These are phyloP conservation scores for Archocentrus centrarchus DNA, from an alignment of 2,113 vertebrate genomes.

Conservation along the genomic window DNA sequence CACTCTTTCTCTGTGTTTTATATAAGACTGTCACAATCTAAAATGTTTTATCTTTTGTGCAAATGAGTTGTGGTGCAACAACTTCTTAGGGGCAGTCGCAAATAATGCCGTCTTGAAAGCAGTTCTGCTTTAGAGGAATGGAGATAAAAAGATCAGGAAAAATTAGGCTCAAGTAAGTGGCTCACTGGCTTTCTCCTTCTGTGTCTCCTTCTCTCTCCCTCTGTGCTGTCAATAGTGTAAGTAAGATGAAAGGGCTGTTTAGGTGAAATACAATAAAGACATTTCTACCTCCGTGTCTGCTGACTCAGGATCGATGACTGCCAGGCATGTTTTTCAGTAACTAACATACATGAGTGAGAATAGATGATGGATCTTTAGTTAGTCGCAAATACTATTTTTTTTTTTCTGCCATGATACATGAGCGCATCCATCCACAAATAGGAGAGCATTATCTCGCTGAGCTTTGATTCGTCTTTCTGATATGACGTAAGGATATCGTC, in stretches of 20 bases:
- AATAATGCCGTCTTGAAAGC: constrained; percentile 7
- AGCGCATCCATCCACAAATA: constrained; percentile 20
- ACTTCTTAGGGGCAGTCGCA: constrained; percentile 3
- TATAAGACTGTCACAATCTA: constrained; percentile 26
- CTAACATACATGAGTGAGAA: constrained; percentile 69
- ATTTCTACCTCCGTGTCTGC: constrained; percentile 66
- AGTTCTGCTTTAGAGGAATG: constrained; percentile 25
- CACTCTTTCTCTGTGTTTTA: constrained; percentile 35
- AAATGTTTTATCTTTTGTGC: constrained; percentile 33
- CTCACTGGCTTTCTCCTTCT: constrained; percentile 18
- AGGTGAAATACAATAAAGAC: constrained; percentile 81
- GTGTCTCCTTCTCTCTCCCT: constrained; percentile 23
- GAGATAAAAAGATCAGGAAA: constrained; percentile 34
- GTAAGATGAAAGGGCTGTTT: constrained; percentile 77
- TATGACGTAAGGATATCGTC: constrained; percentile 15
- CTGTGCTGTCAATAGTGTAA: constrained; percentile 70
- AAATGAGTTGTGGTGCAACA: constrained; percentile 34
- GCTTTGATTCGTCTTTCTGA: not conserved
- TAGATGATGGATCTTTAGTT: constrained; percentile 55
- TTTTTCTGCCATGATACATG: constrained; percentile 35
- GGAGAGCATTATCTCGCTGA: constrained; percentile 2
- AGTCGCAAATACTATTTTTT: constrained; percentile 52
- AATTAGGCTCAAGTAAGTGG: constrained; percentile 39
- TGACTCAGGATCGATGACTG: constrained; percentile 66
- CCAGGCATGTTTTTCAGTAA: constrained; percentile 77